Conservation (phyloP, 2,797 vertebrate species). For the Aselliscus stoliczkanus region DNA sequence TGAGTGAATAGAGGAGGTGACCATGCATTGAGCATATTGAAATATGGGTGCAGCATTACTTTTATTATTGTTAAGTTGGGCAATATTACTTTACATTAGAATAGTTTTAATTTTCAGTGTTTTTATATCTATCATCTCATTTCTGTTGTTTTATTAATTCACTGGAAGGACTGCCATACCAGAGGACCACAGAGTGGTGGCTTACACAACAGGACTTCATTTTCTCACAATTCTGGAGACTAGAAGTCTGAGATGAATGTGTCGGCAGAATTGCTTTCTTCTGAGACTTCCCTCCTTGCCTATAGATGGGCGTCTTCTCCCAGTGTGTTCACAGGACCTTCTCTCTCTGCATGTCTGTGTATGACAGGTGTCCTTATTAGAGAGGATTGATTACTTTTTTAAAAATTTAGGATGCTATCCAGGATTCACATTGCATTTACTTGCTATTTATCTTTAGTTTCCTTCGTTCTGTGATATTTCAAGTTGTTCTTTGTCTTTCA, state of each 20-base stretch:
- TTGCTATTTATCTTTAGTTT: not conserved
- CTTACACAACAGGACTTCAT: not conserved
- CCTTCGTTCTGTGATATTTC: not conserved
- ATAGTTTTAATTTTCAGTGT: not conserved
- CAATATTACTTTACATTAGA: not conserved
- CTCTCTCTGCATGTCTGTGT: not conserved
- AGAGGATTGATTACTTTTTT: not conserved
- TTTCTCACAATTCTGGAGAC: not conserved
- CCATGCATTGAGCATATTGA: not conserved
- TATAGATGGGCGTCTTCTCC: not conserved
- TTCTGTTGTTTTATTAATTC: not conserved
- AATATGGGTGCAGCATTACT: not conserved
- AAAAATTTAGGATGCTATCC: not conserved
- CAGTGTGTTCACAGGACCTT: not conserved
- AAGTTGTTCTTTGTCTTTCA: not conserved
- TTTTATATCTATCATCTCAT: not conserved
- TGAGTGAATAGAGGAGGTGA: not conserved
- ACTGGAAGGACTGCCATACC: not conserved
- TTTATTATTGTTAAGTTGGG: not conserved
- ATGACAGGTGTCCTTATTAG: too few species aligned
- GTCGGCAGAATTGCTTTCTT: not conserved
- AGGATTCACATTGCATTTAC: not conserved
- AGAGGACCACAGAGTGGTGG: not conserved
- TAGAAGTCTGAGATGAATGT: not conserved
- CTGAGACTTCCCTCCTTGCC: not conserved